These are phyloP conservation scores for Cantharis rufa DNA, from an alignment of 2,888 invertebrate genomes.

Conservation along the genomic window DNA sequence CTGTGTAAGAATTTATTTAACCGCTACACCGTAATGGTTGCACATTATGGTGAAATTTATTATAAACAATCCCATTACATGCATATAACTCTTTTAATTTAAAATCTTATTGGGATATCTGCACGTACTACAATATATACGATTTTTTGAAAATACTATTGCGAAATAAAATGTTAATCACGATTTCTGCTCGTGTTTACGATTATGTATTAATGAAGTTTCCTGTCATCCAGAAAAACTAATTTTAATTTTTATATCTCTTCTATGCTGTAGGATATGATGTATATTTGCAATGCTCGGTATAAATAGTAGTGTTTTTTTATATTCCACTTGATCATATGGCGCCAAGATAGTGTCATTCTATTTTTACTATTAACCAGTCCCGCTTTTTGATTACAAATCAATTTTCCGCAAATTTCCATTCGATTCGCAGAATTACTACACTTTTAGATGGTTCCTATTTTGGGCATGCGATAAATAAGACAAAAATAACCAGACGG, in stretches of 20 bases:
- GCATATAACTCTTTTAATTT: not conserved
- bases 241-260: conserved; percentile 9
- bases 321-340: conserved; percentile 25
- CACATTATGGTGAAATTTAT: not conserved
- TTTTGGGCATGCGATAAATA: not conserved
- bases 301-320: conserved; percentile 19
- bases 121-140: no score
- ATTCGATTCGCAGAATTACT: not conserved
- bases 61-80: not conserved
- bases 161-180: not conserved
- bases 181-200: not conserved
- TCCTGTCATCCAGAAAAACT: not conserved
- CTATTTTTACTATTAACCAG: conserved; percentile 20
- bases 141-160: not conserved
- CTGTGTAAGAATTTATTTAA: not conserved
- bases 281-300: conserved; percentile 2
- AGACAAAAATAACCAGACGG: not conserved
- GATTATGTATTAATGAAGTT: not conserved
- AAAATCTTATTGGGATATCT: not conserved
- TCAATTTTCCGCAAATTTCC: not conserved
- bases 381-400: conserved; percentile 6
- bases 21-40: not conserved
- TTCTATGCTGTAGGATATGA: conserved; percentile 3
- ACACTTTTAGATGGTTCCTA: not conserved
- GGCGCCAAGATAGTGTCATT: conserved; percentile 29